phyloP scores from a whole-genome alignment of 2,888 invertebrate genomes.

The Drosophila fulvimacula region DNA sequence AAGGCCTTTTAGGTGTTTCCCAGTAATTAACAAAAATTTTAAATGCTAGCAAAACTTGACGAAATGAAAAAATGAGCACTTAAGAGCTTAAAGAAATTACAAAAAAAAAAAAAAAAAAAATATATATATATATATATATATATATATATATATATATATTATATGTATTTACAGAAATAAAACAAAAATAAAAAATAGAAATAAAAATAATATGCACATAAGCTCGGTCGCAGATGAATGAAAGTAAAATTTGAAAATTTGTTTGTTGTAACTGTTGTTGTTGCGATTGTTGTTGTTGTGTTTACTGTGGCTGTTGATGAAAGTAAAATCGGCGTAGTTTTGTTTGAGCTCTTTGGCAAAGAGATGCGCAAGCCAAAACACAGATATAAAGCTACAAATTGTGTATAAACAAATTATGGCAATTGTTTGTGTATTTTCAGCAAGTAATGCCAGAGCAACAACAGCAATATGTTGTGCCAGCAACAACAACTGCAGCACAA shows the following conservation, averaged over 20 bases:
- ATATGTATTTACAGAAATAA: conserved; percentile 22
- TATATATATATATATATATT: neutral
- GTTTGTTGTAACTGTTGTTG: conserved; percentile 33
- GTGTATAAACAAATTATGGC: conserved; percentile 54
- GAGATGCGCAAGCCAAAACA: conserved; percentile 58
- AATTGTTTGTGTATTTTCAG: conserved; percentile 53
- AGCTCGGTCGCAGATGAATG: conserved; percentile 56
- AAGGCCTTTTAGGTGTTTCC: conserved; percentile 2
- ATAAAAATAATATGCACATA: conserved; percentile 20
- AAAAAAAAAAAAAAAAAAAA: conserved; percentile 3
- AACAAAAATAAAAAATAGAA: neutral
- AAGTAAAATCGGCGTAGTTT: conserved; percentile 82
- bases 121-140: conserved; percentile 3
- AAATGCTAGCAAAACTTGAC: conserved; percentile 20
- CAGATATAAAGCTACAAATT: conserved; percentile 40
- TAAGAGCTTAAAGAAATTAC: conserved; percentile 31
- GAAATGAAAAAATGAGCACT: conserved; percentile 21
- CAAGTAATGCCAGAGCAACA: conserved; percentile 47
- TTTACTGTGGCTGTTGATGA: conserved; percentile 60
- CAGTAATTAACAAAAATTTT: conserved; percentile 27
- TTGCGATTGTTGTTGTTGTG: conserved; percentile 25
- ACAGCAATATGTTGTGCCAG: conserved; percentile 18
- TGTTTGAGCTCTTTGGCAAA: conserved; percentile 46
- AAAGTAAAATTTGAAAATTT: conserved; percentile 72
- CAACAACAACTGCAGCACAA: conserved; percentile 20